Conservation (phyloP, 2,113 vertebrate genomes). For the Pyxicephalus adspersus region DNA sequence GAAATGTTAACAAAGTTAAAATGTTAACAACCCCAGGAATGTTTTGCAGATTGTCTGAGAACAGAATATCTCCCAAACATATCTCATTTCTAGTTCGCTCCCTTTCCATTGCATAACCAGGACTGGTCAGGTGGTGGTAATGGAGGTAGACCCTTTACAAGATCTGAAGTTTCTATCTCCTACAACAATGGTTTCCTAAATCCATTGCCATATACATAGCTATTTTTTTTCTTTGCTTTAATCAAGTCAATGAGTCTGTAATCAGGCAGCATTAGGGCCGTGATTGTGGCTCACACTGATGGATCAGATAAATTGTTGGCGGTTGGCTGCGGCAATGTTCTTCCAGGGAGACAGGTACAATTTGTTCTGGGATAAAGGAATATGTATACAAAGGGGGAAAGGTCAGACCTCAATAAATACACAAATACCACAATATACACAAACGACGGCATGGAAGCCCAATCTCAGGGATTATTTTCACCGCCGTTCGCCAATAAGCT, state of each 20-base stretch:
- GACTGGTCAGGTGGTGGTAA: too few species aligned
- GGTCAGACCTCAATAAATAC: slow-evolving; percentile 31
- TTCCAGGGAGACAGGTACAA: slow-evolving; percentile 30
- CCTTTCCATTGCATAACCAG: too few species aligned
- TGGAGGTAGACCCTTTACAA: too few species aligned
- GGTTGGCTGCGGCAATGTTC: background rate
- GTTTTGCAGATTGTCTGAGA: too few species aligned
- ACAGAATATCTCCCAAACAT: too few species aligned
- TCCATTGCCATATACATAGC: too few species aligned
- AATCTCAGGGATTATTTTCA: background rate
- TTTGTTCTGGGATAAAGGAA: slow-evolving; percentile 37
- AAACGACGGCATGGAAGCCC: background rate
- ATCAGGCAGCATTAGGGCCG: background rate
- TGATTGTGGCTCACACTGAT: background rate
- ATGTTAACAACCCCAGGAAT: too few species aligned
- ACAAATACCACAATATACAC: slow-evolving; percentile 26
- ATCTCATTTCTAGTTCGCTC: too few species aligned
- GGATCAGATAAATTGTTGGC: background rate
- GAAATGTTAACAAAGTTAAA: too few species aligned
- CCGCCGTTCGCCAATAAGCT: background rate
- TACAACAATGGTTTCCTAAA: too few species aligned
- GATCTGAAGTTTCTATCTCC: too few species aligned
- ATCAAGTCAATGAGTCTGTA: background rate
- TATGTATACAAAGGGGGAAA: slow-evolving; percentile 16
- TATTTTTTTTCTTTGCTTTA: too few species aligned